Conservation (phyloP, 2,797 vertebrate genomes). For the Tadarida brasiliensis region DNA sequence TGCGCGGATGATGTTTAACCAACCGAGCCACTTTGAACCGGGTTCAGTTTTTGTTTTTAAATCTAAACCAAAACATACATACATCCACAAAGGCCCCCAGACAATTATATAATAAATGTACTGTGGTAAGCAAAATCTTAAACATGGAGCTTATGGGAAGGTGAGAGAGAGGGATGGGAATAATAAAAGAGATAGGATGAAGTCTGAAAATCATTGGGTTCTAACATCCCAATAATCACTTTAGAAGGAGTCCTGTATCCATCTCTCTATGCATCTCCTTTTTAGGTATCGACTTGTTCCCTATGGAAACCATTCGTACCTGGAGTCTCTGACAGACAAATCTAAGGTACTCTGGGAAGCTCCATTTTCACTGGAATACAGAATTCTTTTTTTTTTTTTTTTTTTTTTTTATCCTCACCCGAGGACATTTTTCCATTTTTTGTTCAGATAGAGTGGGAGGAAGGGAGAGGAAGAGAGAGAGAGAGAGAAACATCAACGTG, state of each 20-base stretch:
- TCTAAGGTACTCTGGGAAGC: slow-evolving; percentile 89
- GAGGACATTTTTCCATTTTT: no score
- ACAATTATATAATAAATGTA: slow-evolving; percentile 13
- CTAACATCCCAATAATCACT: background rate
- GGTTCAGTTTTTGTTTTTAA: slow-evolving; percentile 22
- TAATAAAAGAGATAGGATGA: background rate
- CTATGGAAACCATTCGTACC: slow-evolving; percentile 98
- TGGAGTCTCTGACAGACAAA: slow-evolving; percentile 98
- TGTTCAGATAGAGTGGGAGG: no score
- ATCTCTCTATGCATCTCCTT: slow-evolving; percentile 48
- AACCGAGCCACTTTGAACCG: no score
- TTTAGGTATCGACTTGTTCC: slow-evolving; percentile 97
- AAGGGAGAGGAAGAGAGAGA: no score
- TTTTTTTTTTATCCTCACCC: no score
- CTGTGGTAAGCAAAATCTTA: slow-evolving; percentile 32
- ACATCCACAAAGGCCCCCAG: background rate
- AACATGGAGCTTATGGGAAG: background rate
- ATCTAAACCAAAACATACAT: slow-evolving; percentile 15
- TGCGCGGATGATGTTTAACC: no score
- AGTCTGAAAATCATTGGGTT: background rate
- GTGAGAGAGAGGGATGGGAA: background rate
- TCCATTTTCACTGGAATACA: slow-evolving; percentile 17
- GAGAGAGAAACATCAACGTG: no score
- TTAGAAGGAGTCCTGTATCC: background rate
- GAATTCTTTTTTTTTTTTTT: background rate